Conservation (phyloP, 2,797 vertebrate genomes). For the Sebastolobus altivelis region DNA sequence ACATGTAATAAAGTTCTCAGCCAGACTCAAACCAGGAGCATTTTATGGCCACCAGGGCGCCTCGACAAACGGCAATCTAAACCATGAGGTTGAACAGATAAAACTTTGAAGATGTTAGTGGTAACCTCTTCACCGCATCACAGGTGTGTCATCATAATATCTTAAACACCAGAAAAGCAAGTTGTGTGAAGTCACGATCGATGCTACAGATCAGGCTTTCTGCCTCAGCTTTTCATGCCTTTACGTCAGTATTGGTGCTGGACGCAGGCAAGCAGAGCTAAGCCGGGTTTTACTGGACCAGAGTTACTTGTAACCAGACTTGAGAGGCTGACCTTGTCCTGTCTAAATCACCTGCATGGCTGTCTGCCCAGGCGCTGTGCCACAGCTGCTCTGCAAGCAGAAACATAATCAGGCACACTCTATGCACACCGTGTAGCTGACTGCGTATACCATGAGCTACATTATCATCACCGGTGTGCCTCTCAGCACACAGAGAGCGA, state of each 20-base stretch:
- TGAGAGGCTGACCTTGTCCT: slow-evolving; percentile 68
- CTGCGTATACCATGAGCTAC: slow-evolving; percentile 21
- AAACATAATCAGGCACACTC: slow-evolving; percentile 41
- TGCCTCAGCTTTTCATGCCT: neutral
- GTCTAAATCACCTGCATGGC: slow-evolving; percentile 73
- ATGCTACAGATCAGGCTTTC: neutral
- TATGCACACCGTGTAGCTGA: slow-evolving; percentile 20
- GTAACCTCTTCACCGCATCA: neutral
- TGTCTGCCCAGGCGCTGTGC: slow-evolving; percentile 57
- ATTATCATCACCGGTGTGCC: neutral
- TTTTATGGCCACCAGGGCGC: neutral
- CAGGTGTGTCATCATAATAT: neutral
- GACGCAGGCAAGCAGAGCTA: neutral
- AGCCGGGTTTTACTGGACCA: neutral
- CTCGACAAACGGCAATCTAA: neutral
- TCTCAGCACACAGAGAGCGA: slow-evolving; percentile 11
- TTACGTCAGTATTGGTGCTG: slow-evolving; percentile 7
- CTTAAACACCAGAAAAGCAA: too few species aligned
- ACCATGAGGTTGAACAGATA: neutral
- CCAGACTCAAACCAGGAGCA: neutral
- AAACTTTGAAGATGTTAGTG: neutral
- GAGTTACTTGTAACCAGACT: slow-evolving; percentile 18
- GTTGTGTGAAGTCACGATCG: neutral
- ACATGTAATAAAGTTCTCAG: neutral
- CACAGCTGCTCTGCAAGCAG: slow-evolving; percentile 66